A percentile compares a stretch with the other conserved stretches of the same genome.
These are phyloP conservation scores for Theristicus caerulescens DNA, from an alignment of 2,113 vertebrate species.

Conservation along the genomic window DNA sequence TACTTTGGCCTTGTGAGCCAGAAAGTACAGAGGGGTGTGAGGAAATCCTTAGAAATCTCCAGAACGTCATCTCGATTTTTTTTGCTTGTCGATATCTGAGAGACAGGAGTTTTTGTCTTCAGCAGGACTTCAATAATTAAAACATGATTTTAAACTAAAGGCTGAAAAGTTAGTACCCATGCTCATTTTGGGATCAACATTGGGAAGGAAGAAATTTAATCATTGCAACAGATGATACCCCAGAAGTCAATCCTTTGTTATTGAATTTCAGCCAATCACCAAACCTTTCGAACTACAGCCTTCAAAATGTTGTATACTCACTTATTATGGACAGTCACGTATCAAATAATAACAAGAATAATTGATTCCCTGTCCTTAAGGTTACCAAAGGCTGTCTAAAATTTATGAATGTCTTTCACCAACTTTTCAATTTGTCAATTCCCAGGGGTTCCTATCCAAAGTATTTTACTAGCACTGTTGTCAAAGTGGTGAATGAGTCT, in stretches of 20 bases:
- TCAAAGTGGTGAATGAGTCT: background rate
- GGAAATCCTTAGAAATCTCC: background rate
- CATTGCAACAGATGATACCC: background rate
- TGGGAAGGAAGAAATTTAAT: background rate
- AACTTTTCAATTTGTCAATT: background rate
- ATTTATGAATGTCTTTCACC: background rate
- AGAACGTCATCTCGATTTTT: background rate
- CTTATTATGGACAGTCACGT: background rate
- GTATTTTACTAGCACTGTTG: background rate
- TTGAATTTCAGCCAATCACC: background rate
- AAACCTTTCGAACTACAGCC: background rate
- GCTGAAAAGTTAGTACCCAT: background rate
- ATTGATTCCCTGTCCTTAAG: background rate
- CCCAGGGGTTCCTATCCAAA: background rate
- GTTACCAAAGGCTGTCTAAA: background rate
- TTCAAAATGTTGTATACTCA: background rate
- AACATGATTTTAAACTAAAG: background rate
- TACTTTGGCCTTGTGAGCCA: background rate
- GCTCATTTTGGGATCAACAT: background rate
- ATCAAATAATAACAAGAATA: background rate
- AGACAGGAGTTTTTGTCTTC: background rate
- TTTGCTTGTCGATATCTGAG: background rate
- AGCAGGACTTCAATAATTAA: background rate
- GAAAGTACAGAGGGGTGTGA: background rate
- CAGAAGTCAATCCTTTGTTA: background rate